A percentile compares a stretch with the other conserved stretches of the same genome.
Conservation (phyloP, 2,113 vertebrate species). For the Mustela nigripes region DNA sequence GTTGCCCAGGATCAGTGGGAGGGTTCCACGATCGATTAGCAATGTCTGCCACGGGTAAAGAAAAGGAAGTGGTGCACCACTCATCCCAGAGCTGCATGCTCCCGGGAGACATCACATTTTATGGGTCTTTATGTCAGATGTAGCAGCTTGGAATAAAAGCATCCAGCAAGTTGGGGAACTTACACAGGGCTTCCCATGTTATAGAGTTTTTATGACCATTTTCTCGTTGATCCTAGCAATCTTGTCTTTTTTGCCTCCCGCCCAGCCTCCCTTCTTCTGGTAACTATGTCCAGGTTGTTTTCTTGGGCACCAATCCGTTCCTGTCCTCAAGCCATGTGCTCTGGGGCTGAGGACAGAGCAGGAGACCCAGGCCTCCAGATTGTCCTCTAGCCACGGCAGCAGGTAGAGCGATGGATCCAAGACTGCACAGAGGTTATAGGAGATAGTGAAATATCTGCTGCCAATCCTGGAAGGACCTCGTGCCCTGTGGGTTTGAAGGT, state of each 20-base stretch:
- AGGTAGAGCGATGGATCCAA: background rate
- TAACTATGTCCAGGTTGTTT: background rate
- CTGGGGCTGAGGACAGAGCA: background rate
- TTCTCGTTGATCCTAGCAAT: background rate
- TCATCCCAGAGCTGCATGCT: background rate
- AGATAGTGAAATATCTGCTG: background rate
- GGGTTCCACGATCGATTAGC: constrained; percentile 34
- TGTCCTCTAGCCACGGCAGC: background rate
- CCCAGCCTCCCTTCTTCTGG: background rate
- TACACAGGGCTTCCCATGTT: background rate
- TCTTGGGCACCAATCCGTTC: background rate
- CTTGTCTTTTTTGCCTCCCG: background rate
- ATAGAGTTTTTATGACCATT: background rate
- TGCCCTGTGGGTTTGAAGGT: background rate
- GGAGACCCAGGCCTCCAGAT: background rate
- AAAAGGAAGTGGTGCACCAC: background rate
- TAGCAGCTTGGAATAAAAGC: constrained; percentile 58
- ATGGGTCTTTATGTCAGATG: constrained; percentile 47
- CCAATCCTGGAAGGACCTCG: background rate
- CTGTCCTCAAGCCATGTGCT: background rate
- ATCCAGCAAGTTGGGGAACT: background rate
- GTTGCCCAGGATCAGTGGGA: background rate
- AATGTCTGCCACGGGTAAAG: constrained; percentile 66
- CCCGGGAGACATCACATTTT: background rate
- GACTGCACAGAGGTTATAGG: background rate